Percentiles rank a stretch among this genome's conserved stretches.
Conservation (phyloP, 2,113 vertebrate species). For the Columbina picui region DNA sequence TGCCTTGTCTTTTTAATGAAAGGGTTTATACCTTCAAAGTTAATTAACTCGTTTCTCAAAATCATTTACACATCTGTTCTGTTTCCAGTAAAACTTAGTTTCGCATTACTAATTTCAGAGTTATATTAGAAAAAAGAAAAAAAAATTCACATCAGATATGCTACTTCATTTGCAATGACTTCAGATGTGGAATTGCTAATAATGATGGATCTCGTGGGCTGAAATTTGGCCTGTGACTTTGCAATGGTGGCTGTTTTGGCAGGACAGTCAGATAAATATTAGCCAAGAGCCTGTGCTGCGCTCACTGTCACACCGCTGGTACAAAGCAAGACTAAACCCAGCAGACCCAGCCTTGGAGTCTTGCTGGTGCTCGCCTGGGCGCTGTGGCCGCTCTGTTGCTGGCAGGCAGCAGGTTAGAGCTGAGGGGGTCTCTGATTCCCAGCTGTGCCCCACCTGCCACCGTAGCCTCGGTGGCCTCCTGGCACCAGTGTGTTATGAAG, state of each 20-base stretch:
- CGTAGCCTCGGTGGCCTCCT: accelerated
- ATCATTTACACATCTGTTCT: constrained; percentile 49
- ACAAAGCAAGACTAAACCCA: not conserved
- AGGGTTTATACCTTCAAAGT: constrained; percentile 27
- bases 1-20: constrained; percentile 39
- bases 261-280: not conserved
- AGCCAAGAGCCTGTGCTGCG: not conserved
- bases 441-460: not conserved
- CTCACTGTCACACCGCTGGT: accelerated
- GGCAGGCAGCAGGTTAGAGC: not conserved
- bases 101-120: not conserved
- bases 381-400: not conserved
- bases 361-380: not conserved
- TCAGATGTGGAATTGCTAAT: not conserved
- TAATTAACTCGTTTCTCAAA: constrained; percentile 58
- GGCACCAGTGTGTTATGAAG: not conserved
- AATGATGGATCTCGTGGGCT: not conserved
- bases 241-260: not conserved
- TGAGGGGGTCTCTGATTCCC: not conserved
- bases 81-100: constrained; percentile 19
- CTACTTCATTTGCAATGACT: not conserved
- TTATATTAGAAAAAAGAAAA: not conserved
- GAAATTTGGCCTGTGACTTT: not conserved
- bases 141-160: not conserved
- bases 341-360: not conserved